Evolutionary conservation across 2,888 invertebrate species (phyloP).

Genomic region (Slavum lentiscoides): DNA sequence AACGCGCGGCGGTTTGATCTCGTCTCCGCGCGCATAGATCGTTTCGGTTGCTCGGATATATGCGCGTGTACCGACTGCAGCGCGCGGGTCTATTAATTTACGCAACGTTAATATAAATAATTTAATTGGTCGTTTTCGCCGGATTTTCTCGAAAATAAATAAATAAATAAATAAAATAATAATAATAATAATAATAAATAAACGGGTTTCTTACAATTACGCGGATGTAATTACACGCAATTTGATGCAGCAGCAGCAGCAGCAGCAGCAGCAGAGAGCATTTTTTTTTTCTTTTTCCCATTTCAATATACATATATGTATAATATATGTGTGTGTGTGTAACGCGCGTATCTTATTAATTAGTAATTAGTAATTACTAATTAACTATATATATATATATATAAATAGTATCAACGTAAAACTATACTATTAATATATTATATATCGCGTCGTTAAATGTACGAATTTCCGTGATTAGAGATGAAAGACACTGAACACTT

Average conservation of each 20-base stretch:
- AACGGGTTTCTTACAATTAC: neutral
- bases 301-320: neutral
- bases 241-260: conserved; percentile 27
- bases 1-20: neutral
- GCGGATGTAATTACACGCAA: neutral
- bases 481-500: neutral
- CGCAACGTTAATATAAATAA: conserved; percentile 1
- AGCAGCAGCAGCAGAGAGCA: too few relatives aligned
- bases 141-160: neutral
- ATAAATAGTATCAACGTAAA: neutral
- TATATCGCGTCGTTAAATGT: conserved; percentile 7
- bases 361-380: neutral
- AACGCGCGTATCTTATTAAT: neutral
- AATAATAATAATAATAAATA: neutral
- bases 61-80: neutral
- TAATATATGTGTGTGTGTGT: too few relatives aligned
- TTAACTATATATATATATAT: too few relatives aligned
- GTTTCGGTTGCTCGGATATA: conserved; percentile 10
- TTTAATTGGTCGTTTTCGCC: conserved; percentile 25
- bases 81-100: conserved; percentile 2
- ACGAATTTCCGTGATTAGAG: neutral
- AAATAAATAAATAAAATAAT: neutral
- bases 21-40: neutral
- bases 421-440: neutral
- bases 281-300: neutral